These are phyloP conservation scores for Paraplagusia blochii DNA, from an alignment of 2,113 vertebrate species.

Conservation along the genomic window DNA sequence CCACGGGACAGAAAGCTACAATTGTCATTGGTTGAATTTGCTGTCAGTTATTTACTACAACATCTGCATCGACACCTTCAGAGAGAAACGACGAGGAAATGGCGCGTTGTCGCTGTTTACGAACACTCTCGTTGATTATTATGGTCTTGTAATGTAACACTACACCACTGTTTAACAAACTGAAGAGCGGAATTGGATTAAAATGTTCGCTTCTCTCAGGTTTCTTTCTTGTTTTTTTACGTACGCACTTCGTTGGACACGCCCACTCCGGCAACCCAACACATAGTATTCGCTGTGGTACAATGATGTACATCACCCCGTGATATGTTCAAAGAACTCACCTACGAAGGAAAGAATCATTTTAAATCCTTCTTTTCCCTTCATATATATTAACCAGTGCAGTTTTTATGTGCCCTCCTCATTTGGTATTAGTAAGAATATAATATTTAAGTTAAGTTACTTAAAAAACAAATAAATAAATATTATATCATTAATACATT, in stretches of 20 bases:
- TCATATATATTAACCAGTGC: no score
- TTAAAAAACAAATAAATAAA: no score
- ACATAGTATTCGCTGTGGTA: background rate
- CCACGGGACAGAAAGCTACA: accelerated
- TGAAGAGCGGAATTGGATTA: background rate
- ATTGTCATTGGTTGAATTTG: conserved; percentile 38
- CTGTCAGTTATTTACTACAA: conserved; percentile 32
- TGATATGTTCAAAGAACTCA: no score
- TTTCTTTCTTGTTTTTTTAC: background rate
- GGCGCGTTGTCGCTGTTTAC: background rate
- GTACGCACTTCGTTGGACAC: background rate
- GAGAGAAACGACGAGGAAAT: conserved; percentile 17
- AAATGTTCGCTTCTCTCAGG: background rate
- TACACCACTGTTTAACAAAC: background rate
- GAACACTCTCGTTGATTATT: background rate
- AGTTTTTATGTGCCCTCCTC: no score
- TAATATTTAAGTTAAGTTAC: no score
- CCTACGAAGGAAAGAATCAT: no score
- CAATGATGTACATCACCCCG: no score
- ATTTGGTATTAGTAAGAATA: no score
- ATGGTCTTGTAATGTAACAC: background rate
- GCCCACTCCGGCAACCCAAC: background rate
- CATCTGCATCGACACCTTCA: conserved; percentile 20
- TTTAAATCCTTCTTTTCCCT: no score
- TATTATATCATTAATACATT: no score